Evolutionary conservation across 2,888 invertebrate species (phyloP).

Genomic region (Caenorhabditis wallacei): DNA sequence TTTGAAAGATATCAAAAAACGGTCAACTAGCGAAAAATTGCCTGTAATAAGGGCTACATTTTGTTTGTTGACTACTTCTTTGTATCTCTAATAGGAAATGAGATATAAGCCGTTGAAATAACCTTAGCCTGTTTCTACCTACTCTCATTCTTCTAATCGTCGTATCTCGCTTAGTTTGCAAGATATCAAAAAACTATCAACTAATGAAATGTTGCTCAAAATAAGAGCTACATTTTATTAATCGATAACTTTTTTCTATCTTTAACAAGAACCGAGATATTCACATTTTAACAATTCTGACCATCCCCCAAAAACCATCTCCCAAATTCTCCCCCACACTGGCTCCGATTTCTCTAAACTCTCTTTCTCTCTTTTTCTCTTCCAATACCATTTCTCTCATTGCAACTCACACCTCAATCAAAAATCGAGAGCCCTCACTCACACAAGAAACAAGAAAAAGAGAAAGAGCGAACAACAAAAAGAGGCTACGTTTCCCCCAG

Average conservation of each 20-base stretch:
- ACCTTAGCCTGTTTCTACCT: no score
- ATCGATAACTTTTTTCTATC: background rate
- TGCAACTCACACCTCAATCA: slow-evolving; percentile 59
- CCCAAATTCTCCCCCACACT: no score
- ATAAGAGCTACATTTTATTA: background rate
- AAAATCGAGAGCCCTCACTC: slow-evolving; percentile 3
- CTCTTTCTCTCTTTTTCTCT: background rate
- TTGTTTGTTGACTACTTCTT: no score
- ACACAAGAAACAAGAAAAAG: background rate
- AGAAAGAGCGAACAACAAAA: background rate
- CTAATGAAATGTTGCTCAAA: background rate
- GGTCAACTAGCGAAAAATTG: no score
- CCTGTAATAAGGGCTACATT: no score
- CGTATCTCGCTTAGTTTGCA: background rate
- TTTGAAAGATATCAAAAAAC: no score
- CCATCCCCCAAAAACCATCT: background rate
- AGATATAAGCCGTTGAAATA: no score
- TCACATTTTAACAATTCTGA: no score
- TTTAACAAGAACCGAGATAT: no score
- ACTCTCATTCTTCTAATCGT: background rate
- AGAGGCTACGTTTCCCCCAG: background rate
- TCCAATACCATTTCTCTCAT: background rate
- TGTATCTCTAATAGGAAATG: no score
- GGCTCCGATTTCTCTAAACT: background rate
- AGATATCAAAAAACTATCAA: background rate